These are phyloP conservation scores for Nomada fabriciana DNA, from an alignment of 2,888 invertebrate species.

Conservation along the genomic window DNA sequence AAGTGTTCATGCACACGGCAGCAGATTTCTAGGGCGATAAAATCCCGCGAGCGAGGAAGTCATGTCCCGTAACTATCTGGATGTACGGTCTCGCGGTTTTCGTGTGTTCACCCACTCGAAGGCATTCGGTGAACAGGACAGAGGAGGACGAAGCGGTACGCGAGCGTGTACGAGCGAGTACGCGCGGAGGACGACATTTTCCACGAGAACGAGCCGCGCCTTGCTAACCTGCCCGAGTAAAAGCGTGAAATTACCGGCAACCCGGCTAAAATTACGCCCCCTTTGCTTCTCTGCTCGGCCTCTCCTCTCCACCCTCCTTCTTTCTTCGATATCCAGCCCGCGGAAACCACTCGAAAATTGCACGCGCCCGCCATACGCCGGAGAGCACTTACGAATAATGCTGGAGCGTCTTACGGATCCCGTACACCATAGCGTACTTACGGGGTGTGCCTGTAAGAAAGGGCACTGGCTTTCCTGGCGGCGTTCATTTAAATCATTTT, in stretches of 20 bases:
- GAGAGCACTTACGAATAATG: slow-evolving; percentile 73
- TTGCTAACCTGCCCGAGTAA: slow-evolving; percentile 76
- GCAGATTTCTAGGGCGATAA: slow-evolving; percentile 74
- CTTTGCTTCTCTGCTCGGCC: slow-evolving; percentile 8
- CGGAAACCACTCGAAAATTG: slow-evolving; percentile 75
- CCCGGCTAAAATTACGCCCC: slow-evolving; percentile 72
- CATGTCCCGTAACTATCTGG: slow-evolving; percentile 81
- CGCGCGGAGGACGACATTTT: slow-evolving; percentile 76
- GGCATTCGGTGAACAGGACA: slow-evolving; percentile 54
- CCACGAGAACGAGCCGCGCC: slow-evolving; percentile 74
- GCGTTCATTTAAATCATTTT: no score
- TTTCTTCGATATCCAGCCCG: slow-evolving; percentile 56
- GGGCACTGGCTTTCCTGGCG: neutral
- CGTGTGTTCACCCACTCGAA: slow-evolving; percentile 68
- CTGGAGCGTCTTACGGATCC: slow-evolving; percentile 53
- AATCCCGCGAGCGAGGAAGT: slow-evolving; percentile 74
- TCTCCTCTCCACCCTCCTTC: slow-evolving; percentile 40
- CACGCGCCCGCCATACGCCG: slow-evolving; percentile 68
- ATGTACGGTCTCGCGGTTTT: slow-evolving; percentile 73
- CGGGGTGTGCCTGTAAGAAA: neutral
- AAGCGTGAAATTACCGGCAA: slow-evolving; percentile 80
- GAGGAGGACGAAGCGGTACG: slow-evolving; percentile 27
- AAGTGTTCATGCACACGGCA: slow-evolving; percentile 57
- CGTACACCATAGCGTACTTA: slow-evolving; percentile 20
- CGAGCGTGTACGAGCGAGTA: slow-evolving; percentile 44